A percentile compares a stretch with the other conserved stretches of the same genome.
Evolutionary conservation across 2,888 invertebrate species (phyloP).

Genomic region (Schizaphis graminum): DNA sequence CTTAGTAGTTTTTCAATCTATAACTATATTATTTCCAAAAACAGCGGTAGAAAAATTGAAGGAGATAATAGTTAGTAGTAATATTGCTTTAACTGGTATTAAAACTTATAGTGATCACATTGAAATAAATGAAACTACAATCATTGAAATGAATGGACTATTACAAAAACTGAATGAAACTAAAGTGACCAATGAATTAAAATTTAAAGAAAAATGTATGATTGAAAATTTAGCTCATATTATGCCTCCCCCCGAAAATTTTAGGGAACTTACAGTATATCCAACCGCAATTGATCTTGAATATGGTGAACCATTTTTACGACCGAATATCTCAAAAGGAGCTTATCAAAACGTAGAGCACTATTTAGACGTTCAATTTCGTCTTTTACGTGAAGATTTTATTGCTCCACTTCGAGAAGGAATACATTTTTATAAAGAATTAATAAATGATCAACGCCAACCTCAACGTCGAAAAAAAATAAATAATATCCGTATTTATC

Average conservation of each 20-base stretch:
- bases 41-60: slow-evolving; percentile 70
- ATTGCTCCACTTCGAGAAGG: slow-evolving; percentile 81
- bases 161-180: slow-evolving; percentile 64
- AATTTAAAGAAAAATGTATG: slow-evolving; percentile 67
- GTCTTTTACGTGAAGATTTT: slow-evolving; percentile 85
- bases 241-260: slow-evolving; percentile 72
- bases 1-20: slow-evolving; percentile 69
- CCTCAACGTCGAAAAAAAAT: slow-evolving; percentile 50
- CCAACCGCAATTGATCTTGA: slow-evolving; percentile 73
- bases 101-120: slow-evolving; percentile 66
- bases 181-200: slow-evolving; percentile 60
- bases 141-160: slow-evolving; percentile 59
- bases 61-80: slow-evolving; percentile 69
- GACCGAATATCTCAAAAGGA: slow-evolving; percentile 76
- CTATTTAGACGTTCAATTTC: slow-evolving; percentile 85
- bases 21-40: slow-evolving; percentile 70
- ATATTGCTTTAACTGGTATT: slow-evolving; percentile 68
- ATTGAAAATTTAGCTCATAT: slow-evolving; percentile 71
- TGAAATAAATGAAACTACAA: slow-evolving; percentile 57
- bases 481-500: slow-evolving; percentile 81
- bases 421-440: slow-evolving; percentile 67
- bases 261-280: slow-evolving; percentile 74
- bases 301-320: slow-evolving; percentile 72
- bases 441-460: neutral
- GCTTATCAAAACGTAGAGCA: slow-evolving; percentile 77